Evolutionary conservation across 2,888 invertebrate species (phyloP).

Genomic region (Pristionchus arcanus): DNA sequence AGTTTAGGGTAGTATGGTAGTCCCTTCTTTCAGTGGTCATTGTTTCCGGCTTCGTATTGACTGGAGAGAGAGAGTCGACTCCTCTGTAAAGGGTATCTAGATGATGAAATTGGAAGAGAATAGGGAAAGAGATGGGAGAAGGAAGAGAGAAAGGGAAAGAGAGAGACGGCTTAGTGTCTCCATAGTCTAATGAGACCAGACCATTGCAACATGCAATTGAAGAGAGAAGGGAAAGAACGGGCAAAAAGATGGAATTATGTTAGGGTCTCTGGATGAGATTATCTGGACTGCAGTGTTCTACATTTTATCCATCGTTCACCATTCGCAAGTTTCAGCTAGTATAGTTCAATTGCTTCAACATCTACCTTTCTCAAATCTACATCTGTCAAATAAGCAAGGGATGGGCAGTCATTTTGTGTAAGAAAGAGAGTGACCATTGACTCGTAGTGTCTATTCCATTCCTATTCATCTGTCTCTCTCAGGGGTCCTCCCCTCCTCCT

Average conservation of each 20-base stretch:
- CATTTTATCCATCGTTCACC: not conserved
- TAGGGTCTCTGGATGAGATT: not conserved
- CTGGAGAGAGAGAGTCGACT: not conserved
- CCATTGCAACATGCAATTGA: constrained; percentile 25
- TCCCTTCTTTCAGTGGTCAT: not conserved
- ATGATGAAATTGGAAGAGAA: constrained; percentile 38
- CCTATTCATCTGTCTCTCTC: constrained; percentile 27
- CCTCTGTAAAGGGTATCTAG: not conserved
- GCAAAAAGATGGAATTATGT: not conserved
- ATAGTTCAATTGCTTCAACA: not conserved
- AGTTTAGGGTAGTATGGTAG: not conserved
- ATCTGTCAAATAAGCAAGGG: not conserved
- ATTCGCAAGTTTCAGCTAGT: not conserved
- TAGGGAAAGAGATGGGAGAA: constrained; percentile 28
- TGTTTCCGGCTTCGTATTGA: not conserved
- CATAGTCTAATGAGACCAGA: constrained; percentile 40
- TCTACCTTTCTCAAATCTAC: not conserved
- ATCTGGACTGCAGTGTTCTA: not conserved
- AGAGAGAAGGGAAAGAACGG: not conserved
- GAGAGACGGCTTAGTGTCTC: constrained; percentile 1
- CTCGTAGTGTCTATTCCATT: constrained; percentile 14
- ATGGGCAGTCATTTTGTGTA: constrained; percentile 31
- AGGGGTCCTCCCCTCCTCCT: not conserved
- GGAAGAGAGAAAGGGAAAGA: not conserved
- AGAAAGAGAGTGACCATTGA: not conserved